Evolutionary conservation across 2,888 invertebrate species (phyloP).

Genomic region (Nomada lathburiana): DNA sequence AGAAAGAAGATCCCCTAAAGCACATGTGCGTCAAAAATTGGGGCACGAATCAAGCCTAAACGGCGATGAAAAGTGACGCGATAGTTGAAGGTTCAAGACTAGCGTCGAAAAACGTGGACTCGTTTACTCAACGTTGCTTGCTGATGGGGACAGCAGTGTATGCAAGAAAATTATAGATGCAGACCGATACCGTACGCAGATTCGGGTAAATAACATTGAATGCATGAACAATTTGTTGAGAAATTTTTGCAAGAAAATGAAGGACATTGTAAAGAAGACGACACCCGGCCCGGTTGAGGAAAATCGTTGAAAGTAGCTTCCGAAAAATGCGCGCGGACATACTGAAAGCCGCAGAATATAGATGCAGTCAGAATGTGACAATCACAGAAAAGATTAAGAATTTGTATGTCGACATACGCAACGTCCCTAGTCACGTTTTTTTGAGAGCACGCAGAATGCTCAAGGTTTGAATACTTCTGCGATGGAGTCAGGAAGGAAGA

Average conservation of each 20-base stretch:
- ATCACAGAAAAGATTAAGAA: not conserved
- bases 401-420: not conserved
- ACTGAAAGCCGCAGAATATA: not conserved
- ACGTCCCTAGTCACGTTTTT: not conserved
- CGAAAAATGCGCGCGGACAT: not conserved
- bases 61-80: too few species aligned
- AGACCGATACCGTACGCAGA: too few species aligned
- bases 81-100: too few species aligned
- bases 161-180: too few species aligned
- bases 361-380: not conserved
- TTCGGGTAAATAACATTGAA: constrained; percentile 7
- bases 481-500: not conserved
- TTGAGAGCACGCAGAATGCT: too few species aligned
- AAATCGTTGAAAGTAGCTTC: not conserved
- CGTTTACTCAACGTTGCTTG: too few species aligned
- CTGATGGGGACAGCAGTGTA: too few species aligned
- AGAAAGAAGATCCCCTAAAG: too few species aligned
- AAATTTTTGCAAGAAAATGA: not conserved
- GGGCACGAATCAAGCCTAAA: too few species aligned
- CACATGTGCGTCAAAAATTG: too few species aligned
- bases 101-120: too few species aligned
- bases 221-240: not conserved
- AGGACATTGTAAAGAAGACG: not conserved
- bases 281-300: not conserved
- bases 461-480: not conserved